Evolutionary conservation across 2,888 invertebrate species (phyloP).

Genomic region (Polyommatus icarus): DNA sequence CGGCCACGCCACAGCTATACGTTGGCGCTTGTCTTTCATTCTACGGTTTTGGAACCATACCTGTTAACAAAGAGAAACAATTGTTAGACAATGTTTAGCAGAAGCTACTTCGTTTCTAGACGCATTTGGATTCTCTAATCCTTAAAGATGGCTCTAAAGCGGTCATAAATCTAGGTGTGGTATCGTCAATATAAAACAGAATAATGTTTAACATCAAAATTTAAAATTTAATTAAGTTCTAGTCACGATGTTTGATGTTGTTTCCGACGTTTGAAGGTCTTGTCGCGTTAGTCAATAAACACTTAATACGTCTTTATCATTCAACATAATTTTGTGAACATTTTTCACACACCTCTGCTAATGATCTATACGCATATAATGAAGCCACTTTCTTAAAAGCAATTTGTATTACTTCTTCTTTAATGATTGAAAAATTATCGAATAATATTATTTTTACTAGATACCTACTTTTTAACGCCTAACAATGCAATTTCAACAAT

Average conservation of each 20-base stretch:
- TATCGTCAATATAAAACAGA: background rate
- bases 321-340: conserved; percentile 45
- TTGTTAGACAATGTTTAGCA: conserved; percentile 23
- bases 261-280: conserved; percentile 26
- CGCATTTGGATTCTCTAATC: background rate
- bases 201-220: background rate
- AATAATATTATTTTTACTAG: background rate
- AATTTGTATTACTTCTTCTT: conserved; percentile 3
- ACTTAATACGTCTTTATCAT: conserved; percentile 47
- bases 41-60: conserved; percentile 99
- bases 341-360: conserved; percentile 60
- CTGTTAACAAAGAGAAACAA: conserved; percentile 73
- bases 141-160: background rate
- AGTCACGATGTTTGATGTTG: background rate
- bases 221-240: background rate
- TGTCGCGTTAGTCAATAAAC: conserved; percentile 38
- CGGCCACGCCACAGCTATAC: conserved; percentile 97
- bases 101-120: background rate
- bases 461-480: no score
- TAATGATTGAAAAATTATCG: background rate
- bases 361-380: conserved; percentile 46
- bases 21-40: conserved; percentile 98
- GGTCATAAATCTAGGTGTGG: background rate
- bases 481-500: background rate
- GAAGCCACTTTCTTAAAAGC: conserved; percentile 22